A percentile compares a stretch with the other conserved stretches of the same genome.
Evolutionary conservation across 2,797 vertebrate species (phyloP).

Genomic region (Amphiprion clarkii): DNA sequence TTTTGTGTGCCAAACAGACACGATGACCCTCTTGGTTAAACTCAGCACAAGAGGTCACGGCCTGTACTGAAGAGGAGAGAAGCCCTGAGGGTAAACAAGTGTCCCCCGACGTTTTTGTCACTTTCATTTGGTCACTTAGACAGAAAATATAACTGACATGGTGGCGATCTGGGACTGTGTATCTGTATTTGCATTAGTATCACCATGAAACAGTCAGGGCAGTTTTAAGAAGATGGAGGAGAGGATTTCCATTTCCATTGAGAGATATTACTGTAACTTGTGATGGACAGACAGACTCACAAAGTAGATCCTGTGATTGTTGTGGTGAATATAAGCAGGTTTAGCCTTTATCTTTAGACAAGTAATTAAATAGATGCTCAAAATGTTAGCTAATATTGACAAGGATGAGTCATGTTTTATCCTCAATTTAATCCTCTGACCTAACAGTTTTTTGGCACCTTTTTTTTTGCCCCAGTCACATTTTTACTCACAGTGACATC

Average conservation of each 20-base stretch:
- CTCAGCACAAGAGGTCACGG: conserved; percentile 60
- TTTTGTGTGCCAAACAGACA: conserved; percentile 71
- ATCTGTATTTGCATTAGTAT: neutral
- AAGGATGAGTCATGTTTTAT: too few relatives aligned
- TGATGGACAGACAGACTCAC: neutral
- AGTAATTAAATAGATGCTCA: neutral
- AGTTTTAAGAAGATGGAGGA: neutral
- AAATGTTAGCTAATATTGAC: neutral
- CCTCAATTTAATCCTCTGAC: too few relatives aligned
- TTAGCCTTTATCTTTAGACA: neutral
- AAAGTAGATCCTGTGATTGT: neutral
- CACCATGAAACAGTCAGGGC: neutral
- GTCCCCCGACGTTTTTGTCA: conserved; percentile 23
- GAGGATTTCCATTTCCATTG: neutral
- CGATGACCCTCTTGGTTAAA: conserved; percentile 65
- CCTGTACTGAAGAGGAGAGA: conserved; percentile 30
- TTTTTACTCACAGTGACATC: too few relatives aligned
- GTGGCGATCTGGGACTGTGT: conserved; percentile 6
- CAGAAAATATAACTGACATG: conserved; percentile 11
- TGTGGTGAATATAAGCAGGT: neutral
- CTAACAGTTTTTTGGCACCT: too few relatives aligned
- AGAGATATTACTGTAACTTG: neutral
- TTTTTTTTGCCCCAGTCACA: too few relatives aligned
- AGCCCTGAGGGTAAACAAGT: conserved; percentile 54
- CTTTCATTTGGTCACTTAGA: conserved; percentile 8